These are phyloP conservation scores for Semicossyphus pulcher DNA, from an alignment of 2,113 vertebrate genomes.

Conservation along the genomic window DNA sequence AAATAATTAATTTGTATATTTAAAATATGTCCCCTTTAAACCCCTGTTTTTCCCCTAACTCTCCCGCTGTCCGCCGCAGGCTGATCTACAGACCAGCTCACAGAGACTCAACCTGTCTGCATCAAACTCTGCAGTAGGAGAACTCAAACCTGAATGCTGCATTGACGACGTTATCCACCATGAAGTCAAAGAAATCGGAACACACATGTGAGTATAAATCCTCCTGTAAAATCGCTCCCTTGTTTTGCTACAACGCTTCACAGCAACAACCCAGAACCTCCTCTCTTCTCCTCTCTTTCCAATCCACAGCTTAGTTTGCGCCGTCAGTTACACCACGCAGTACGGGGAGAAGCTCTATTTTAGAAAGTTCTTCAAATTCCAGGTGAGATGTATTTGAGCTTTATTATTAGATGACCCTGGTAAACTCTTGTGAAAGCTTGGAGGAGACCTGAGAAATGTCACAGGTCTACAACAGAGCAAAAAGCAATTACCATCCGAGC, in stretches of 20 bases:
- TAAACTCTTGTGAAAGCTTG: not conserved
- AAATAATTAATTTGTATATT: no score
- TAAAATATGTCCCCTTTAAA: no score
- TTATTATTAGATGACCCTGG: conserved; percentile 10
- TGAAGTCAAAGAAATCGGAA: conserved; percentile 99
- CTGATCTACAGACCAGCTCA: conserved; percentile 98
- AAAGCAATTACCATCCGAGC: conserved; percentile 45
- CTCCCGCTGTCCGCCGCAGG: conserved; percentile 78
- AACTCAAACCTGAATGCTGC: conserved; percentile 95
- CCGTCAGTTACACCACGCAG: conserved; percentile 97
- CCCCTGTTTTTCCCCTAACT: not conserved
- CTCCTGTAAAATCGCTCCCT: no score
- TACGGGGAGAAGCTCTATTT: conserved; percentile 98
- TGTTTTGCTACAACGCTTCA: no score
- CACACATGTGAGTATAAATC: conserved; percentile 90
- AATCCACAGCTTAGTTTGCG: conserved; percentile 93
- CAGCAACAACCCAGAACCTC: no score
- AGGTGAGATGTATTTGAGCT: conserved; percentile 84
- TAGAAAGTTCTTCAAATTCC: conserved; percentile 99
- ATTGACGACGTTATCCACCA: conserved; percentile 99
- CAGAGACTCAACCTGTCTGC: conserved; percentile 97
- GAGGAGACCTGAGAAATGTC: conserved; percentile 68
- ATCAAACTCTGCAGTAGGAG: conserved; percentile 91
- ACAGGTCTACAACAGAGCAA: conserved; percentile 49
- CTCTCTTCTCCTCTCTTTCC: not conserved